These are phyloP conservation scores for Aegypius monachus DNA, from an alignment of 2,113 vertebrate genomes.

Conservation along the genomic window DNA sequence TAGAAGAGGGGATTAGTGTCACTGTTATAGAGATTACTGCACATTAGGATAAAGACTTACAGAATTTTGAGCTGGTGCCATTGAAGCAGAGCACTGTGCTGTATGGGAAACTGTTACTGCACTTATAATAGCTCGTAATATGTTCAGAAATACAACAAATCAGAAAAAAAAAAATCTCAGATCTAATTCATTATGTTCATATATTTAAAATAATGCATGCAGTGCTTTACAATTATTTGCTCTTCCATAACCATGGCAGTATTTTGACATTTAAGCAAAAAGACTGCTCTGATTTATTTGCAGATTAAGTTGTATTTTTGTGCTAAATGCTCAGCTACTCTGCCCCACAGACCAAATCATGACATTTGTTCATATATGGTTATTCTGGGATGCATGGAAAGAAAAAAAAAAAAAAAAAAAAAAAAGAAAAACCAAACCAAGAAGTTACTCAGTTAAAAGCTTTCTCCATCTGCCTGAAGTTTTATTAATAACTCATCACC, in stretches of 20 bases:
- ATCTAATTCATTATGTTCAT: neutral
- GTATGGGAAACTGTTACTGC: neutral
- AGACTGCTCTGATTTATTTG: conserved; percentile 41
- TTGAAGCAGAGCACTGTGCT: neutral
- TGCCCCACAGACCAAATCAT: neutral
- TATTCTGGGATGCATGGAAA: conserved; percentile 1
- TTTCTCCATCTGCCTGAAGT: conserved; percentile 24
- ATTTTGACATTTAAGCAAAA: conserved; percentile 31
- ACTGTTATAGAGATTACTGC: neutral
- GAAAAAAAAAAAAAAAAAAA: neutral
- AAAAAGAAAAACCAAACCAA: neutral
- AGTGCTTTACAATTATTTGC: neutral
- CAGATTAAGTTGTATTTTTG: conserved; percentile 48
- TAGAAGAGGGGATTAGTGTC: conserved; percentile 4
- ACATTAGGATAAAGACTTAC: neutral
- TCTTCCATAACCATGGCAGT: neutral
- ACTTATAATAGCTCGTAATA: neutral
- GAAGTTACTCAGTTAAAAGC: conserved; percentile 16
- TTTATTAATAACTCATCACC: conserved; percentile 66
- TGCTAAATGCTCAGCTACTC: conserved; percentile 6
- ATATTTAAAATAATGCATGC: neutral
- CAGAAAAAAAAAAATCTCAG: neutral
- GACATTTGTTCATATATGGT: conserved; percentile 67
- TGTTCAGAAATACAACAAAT: conserved; percentile 9
- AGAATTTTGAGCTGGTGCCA: conserved; percentile 1